Base-by-base conservation (phyloP, 2,113 vertebrate species). In the Paratilapia polleni region DNA sequence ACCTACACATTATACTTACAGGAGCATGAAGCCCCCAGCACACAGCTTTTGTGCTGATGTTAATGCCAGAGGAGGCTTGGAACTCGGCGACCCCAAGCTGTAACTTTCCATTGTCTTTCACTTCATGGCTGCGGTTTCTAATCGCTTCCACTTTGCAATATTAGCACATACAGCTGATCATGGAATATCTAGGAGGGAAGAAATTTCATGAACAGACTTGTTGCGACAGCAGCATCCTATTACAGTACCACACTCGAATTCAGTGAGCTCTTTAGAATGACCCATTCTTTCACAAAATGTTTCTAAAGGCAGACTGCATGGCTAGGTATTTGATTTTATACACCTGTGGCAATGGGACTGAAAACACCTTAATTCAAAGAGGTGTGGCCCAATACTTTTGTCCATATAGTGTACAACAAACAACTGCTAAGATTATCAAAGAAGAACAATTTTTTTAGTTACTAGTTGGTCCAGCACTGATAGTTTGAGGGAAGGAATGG, bases 11-110 rank as follows among this genome's bases (percentile, higher is more conserved):
- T 31, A 31, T 4, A 31, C 28, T 4, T 31, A 31, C 28, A 31
- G 28, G 28, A 31, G 28, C 1, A 2, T 9, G 3, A 68, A 68
- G 38, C 5, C 47, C 38, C 38, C 41, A 22, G 38, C 8, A 0
- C 14, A 19, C 22, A 26, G 64, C 10, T 26, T 14, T 3, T 28
- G 64, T 47, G 22, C 64, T 68, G 64, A 68, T 47, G 64, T 68
- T 26, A 68, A 26, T 47, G 64, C 14, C 14, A 26, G 12, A 13
- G 41, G 41, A 43, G 41, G 12, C 13, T 43, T 43, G 41, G 41
- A 13, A 19, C 49, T 52, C 49, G 8, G 43, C 5, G 43, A 15
- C 14, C 47, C 47, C 28, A 5, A 13, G 14, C 43, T 20, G 8
- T 38, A 8, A 38, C 36, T 8, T 38, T 38, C 1, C 28, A 31